phyloP scores from a whole-genome alignment of 2,888 invertebrate genomes.

The Cataglyphis livida region DNA sequence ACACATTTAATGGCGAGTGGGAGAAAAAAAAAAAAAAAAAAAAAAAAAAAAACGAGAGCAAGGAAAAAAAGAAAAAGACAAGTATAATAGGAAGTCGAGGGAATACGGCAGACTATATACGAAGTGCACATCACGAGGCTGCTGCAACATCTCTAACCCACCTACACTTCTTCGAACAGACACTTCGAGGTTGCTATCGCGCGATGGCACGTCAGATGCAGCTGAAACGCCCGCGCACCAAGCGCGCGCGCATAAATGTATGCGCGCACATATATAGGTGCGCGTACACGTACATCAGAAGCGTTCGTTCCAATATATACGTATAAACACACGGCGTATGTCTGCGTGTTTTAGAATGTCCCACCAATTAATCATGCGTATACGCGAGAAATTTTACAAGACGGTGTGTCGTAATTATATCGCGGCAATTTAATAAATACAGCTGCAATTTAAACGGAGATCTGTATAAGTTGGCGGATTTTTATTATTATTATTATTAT shows the following conservation, averaged over 20 bases:
- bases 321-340: neutral
- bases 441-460: neutral
- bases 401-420: neutral
- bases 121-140: conserved; percentile 37
- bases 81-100: conserved; percentile 35
- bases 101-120: conserved; percentile 38
- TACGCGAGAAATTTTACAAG: neutral
- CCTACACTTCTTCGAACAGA: conserved; percentile 65
- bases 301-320: conserved; percentile 2
- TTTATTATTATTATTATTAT: conserved; percentile 16
- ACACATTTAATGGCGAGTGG: conserved; percentile 48
- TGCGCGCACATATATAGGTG: neutral
- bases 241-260: neutral
- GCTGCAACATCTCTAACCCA: conserved; percentile 48
- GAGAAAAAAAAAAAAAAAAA: conserved; percentile 7
- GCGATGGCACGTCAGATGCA: conserved; percentile 70
- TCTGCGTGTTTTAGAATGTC: neutral
- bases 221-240: conserved; percentile 31
- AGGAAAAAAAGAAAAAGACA: neutral
- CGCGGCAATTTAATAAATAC: neutral
- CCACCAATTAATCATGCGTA: conserved; percentile 17
- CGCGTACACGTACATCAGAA: conserved; percentile 31
- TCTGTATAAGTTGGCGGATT: neutral
- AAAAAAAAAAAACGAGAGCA: no score
- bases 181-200: conserved; percentile 70